Evolutionary conservation across 2,113 vertebrate species (phyloP).

Genomic region (Sterrhoptilus dennistouni): DNA sequence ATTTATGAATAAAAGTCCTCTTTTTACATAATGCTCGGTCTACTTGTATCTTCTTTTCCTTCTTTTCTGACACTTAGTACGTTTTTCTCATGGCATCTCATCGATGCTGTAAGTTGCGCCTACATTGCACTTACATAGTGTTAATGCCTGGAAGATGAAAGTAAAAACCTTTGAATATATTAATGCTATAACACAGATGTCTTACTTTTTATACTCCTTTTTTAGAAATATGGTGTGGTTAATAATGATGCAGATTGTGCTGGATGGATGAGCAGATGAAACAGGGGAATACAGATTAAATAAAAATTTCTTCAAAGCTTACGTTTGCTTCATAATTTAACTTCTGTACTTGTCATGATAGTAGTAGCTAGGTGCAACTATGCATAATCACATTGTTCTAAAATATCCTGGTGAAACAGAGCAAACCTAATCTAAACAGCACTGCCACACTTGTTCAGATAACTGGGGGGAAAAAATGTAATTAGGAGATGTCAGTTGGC

Average conservation of each 20-base stretch:
- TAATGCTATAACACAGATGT: constrained; percentile 85
- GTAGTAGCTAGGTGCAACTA: constrained; percentile 69
- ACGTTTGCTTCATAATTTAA: constrained; percentile 85
- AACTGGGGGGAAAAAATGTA: constrained; percentile 6
- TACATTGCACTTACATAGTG: constrained; percentile 74
- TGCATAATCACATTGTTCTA: constrained; percentile 73
- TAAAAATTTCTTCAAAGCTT: constrained; percentile 84
- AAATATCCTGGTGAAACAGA: constrained; percentile 61
- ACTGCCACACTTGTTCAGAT: constrained; percentile 15
- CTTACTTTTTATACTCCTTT: constrained; percentile 81
- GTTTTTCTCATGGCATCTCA: constrained; percentile 63
- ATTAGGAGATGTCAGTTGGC: neutral
- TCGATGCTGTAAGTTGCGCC: constrained; percentile 66
- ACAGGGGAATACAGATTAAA: constrained; percentile 86
- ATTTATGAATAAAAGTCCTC: constrained; percentile 67
- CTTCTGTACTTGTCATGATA: constrained; percentile 77
- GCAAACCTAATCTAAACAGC: constrained; percentile 55
- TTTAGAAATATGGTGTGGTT: constrained; percentile 78
- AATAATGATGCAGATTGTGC: constrained; percentile 87
- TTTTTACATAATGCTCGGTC: constrained; percentile 64
- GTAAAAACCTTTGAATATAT: constrained; percentile 86
- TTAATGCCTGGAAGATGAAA: constrained; percentile 85
- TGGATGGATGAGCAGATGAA: constrained; percentile 82
- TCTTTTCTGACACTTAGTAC: constrained; percentile 24
- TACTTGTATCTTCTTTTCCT: neutral